phyloP scores from a whole-genome alignment of 2,113 vertebrate species.

The Pholis gunnellus region DNA sequence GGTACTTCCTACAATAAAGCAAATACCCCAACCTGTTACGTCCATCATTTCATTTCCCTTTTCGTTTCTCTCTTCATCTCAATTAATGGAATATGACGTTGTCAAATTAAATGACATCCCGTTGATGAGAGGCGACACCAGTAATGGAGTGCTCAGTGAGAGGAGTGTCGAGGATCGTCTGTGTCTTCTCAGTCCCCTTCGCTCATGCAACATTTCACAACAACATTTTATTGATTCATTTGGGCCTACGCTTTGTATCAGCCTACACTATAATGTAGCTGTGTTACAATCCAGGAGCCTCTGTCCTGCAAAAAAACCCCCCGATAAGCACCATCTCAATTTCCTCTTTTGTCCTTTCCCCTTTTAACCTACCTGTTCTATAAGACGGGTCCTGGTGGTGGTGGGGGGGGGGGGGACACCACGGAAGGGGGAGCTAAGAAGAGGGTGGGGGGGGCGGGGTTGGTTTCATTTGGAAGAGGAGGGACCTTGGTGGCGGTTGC shows the following conservation, averaged over 20 bases:
- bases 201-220: slow-evolving; percentile 32
- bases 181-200: slow-evolving; percentile 36
- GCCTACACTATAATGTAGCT: slow-evolving; percentile 10
- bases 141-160: slow-evolving; percentile 36
- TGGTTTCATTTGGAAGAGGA: slow-evolving; percentile 27
- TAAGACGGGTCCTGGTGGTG: slow-evolving; percentile 31
- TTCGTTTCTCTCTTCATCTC: slow-evolving; percentile 49
- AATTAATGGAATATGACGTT: slow-evolving; percentile 54
- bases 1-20: slow-evolving; percentile 33
- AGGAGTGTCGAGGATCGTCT: slow-evolving; percentile 26
- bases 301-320: slow-evolving; percentile 7
- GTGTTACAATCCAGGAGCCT: slow-evolving; percentile 18
- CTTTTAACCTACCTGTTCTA: slow-evolving; percentile 39
- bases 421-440: slow-evolving; percentile 11
- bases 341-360: slow-evolving; percentile 19
- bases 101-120: slow-evolving; percentile 56
- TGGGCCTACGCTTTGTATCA: slow-evolving; percentile 28
- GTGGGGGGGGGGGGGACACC: slow-evolving; percentile 6
- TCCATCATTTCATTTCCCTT: slow-evolving; percentile 23
- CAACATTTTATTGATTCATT: slow-evolving; percentile 48
- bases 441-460: not conserved
- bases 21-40: slow-evolving; percentile 34
- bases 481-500: not conserved
- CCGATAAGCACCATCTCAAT: slow-evolving; percentile 8
- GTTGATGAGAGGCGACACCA: slow-evolving; percentile 54